phyloP scores from a whole-genome alignment of 2,888 invertebrate species.

The Melieria picta region DNA sequence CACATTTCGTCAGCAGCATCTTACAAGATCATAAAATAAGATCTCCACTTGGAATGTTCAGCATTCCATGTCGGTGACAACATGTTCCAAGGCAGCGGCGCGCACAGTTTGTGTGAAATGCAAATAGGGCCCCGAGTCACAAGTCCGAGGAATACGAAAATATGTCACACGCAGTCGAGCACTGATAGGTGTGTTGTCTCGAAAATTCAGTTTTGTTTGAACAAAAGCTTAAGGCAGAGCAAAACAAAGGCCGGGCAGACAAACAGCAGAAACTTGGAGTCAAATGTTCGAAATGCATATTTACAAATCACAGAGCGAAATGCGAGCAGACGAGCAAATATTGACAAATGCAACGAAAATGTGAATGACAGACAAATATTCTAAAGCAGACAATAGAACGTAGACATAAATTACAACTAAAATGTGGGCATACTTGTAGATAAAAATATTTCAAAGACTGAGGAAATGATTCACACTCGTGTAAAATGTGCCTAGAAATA shows the following conservation, averaged over 20 bases:
- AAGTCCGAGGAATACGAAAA: too few relatives aligned
- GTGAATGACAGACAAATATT: not conserved
- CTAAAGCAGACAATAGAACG: not conserved
- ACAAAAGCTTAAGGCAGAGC: not conserved
- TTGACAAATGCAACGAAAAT: slow-evolving; percentile 5
- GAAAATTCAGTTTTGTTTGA: not conserved
- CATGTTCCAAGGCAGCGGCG: too few relatives aligned
- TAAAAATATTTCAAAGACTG: not conserved
- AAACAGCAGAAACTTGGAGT: not conserved
- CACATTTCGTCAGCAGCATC: too few relatives aligned
- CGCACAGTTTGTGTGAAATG: not conserved
- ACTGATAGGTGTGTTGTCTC: not conserved
- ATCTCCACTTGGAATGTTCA: too few relatives aligned
- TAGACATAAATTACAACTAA: not conserved
- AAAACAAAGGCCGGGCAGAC: not conserved
- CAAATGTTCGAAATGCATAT: not conserved
- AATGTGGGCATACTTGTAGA: not conserved
- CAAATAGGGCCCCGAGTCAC: not conserved
- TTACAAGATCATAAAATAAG: too few relatives aligned
- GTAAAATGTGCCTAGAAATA: too few relatives aligned
- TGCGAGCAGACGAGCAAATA: not conserved
- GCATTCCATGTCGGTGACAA: too few relatives aligned
- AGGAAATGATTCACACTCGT: not conserved
- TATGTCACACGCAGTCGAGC: too few relatives aligned
- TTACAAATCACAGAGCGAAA: slow-evolving; percentile 11